Base-by-base conservation (phyloP, 2,113 vertebrate genomes). In the Mixornis gularis region DNA sequence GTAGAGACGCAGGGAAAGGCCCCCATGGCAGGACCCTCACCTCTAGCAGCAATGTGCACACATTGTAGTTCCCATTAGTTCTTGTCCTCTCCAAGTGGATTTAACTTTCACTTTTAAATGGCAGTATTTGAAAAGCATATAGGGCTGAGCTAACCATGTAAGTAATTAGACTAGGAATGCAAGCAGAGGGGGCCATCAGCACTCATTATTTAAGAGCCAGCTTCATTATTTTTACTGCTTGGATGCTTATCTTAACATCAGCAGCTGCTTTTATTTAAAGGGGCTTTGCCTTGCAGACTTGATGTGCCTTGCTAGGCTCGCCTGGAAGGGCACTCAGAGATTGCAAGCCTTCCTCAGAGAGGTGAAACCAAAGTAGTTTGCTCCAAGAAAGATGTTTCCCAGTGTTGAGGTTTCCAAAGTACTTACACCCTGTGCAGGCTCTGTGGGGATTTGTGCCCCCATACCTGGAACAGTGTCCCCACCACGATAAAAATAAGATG, bases 141-240 rank as follows among this genome's bases (percentile, higher is more conserved):
- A 91, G 94, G 94, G 49, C 90, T 95, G 95, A 93, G 79, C 92
- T 94, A 93, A 71, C 92, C 90, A 48, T 80, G 51, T 96, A 96
- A 96, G 92, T 95, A 96, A 95, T 94, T 96, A 80, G 85, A 78
- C 94, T 85, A 95, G 83, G 77, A 94, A 93, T 93, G 95, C 91
- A 92, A 92, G 93, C 82, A 86, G 95, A 95, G 91, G 79, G 92
- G 95, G 65, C 84, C 92, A 89, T 93, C 85, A 70, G 85, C 91
- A 93, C 94, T 96, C 74, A 77, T 94, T 95, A 95, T 96, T 95
- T 93, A 96, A 95, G 91, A 96, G 95, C 94, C 85, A 94, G 91
- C 94, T 95, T 96, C 72, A 87, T 92, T 80, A 89, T 95, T 96
- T 97, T 95, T 94, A 97, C 95, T 95, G 76, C 92, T 94, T 94